Conservation (phyloP, 2,888 invertebrate species). For the Dinocampus coccinellae region DNA sequence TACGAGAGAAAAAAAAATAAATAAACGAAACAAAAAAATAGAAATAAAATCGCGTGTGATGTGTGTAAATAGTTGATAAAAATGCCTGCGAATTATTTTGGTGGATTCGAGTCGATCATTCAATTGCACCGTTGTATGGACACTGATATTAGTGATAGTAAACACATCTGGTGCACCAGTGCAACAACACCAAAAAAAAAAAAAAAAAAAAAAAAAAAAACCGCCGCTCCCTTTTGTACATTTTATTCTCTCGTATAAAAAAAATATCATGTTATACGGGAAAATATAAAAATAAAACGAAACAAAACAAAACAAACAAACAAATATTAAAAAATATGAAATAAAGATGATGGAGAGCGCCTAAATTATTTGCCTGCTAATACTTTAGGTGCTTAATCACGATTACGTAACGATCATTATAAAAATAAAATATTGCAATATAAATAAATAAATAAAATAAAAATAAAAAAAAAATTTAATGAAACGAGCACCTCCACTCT, state of each 20-base stretch:
- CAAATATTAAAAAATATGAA: constrained; percentile 15
- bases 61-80: constrained; percentile 37
- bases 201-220: too few relatives aligned
- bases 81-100: constrained; percentile 26
- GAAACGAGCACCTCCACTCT: constrained; percentile 35
- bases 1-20: not conserved
- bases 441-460: constrained; percentile 43
- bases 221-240: constrained; percentile 14
- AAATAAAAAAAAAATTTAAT: constrained; percentile 33
- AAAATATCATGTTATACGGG: not conserved
- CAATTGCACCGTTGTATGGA: constrained; percentile 13
- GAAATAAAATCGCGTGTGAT: constrained; percentile 30
- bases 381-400: constrained; percentile 46
- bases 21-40: not conserved
- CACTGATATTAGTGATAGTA: constrained; percentile 19
- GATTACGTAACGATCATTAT: constrained; percentile 48
- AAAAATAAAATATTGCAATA: constrained; percentile 61
- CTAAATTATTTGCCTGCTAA: constrained; percentile 44
- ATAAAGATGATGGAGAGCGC: constrained; percentile 17
- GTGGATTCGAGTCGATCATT: constrained; percentile 3
- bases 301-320: not conserved
- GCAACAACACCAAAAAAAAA: not conserved
- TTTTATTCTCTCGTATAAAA: constrained; percentile 1
- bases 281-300: not conserved
- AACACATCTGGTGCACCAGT: not conserved